A percentile compares a stretch with the other conserved stretches of the same genome.
These are phyloP conservation scores for Calliopum simillimum DNA, from an alignment of 2,888 invertebrate species.

Conservation along the genomic window DNA sequence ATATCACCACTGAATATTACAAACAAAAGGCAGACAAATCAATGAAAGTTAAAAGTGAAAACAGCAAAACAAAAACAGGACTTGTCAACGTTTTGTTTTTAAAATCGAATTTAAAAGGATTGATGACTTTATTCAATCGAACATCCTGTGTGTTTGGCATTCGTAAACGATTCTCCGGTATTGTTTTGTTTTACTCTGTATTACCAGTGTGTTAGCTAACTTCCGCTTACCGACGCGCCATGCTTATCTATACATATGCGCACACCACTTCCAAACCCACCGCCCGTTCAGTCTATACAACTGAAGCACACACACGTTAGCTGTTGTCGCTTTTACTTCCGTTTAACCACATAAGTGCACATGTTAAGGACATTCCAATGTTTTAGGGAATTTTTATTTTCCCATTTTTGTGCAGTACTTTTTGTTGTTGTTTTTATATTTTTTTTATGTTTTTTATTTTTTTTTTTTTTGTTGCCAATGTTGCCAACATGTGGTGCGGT, in stretches of 20 bases:
- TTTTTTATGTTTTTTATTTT: too few species aligned
- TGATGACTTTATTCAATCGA: conserved; percentile 34
- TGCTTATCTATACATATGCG: too few species aligned
- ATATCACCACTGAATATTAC: too few species aligned
- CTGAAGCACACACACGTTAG: not conserved
- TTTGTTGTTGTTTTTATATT: too few species aligned
- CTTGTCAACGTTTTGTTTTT: conserved; percentile 15
- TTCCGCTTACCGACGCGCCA: too few species aligned
- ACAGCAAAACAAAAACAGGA: too few species aligned
- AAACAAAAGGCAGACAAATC: too few species aligned
- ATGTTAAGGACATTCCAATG: conserved; percentile 11
- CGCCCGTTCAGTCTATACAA: too few species aligned
- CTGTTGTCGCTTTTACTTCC: conserved; percentile 14
- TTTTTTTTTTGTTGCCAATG: not conserved
- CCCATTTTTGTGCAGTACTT: not conserved
- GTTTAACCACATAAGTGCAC: conserved; percentile 15
- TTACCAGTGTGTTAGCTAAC: too few species aligned
- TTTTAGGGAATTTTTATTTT: conserved; percentile 11
- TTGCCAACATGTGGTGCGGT: conserved; percentile 23
- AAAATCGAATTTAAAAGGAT: conserved; percentile 29
- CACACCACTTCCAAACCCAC: too few species aligned
- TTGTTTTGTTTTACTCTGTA: not conserved
- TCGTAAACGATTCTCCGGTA: not conserved
- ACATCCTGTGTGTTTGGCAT: conserved; percentile 32
- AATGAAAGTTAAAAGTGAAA: too few species aligned